Percentiles rank a stretch among this genome's conserved stretches.
Evolutionary conservation across 2,113 vertebrate genomes (phyloP).

Genomic region (Pseudorasbora parva): DNA sequence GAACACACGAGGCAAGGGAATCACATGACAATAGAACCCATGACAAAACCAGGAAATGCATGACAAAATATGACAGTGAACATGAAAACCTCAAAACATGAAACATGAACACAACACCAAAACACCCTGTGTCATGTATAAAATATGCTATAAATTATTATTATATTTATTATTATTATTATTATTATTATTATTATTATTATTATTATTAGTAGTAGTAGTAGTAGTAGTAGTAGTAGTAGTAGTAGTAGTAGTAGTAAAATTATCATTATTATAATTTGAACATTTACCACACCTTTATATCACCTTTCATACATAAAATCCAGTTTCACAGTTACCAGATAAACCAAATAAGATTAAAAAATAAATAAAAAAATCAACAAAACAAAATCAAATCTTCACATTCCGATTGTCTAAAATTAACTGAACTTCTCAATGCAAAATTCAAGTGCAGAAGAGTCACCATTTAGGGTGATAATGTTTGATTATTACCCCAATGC

Average conservation of each 20-base stretch:
- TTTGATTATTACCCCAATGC: background rate
- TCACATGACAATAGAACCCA: too few relatives aligned
- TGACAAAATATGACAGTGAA: too few relatives aligned
- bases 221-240: background rate
- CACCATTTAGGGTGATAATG: background rate
- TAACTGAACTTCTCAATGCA: background rate
- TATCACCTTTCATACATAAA: background rate
- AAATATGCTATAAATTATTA: background rate
- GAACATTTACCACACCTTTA: background rate
- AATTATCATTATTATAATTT: background rate
- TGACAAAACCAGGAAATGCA: too few relatives aligned
- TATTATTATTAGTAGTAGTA: too few relatives aligned
- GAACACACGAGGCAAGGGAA: too few relatives aligned
- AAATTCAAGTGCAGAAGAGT: background rate
- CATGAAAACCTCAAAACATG: too few relatives aligned
- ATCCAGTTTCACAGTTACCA: background rate
- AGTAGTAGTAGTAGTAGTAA: too few relatives aligned
- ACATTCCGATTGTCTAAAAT: background rate
- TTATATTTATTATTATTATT: too few relatives aligned
- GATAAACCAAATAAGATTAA: background rate
- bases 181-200: too few relatives aligned
- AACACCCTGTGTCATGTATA: too few relatives aligned
- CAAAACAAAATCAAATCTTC: background rate
- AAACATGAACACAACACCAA: too few relatives aligned
- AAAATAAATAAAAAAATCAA: too few relatives aligned